A percentile compares a stretch with the other conserved stretches of the same genome.
Conservation (phyloP, 64 coral and sea anemone species). For the Stylophora pistillata region DNA sequence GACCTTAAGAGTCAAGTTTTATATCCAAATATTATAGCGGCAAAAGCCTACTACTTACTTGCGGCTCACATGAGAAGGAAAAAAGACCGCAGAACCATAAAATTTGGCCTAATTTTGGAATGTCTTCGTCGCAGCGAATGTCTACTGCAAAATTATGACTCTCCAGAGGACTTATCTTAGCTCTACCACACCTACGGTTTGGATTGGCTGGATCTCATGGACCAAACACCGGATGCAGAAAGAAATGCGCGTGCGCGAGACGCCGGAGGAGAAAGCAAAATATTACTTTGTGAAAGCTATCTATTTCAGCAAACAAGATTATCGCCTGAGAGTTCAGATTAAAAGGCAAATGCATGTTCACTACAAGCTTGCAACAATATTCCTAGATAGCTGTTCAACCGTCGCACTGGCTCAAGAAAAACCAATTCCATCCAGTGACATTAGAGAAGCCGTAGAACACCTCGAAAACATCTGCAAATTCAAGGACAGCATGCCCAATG, state of each 20-base stretch:
- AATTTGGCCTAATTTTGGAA: neutral
- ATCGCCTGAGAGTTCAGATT: neutral
- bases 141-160: neutral
- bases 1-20: neutral
- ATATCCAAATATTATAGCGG: neutral
- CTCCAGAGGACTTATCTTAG: neutral
- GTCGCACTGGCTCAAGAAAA: slow-evolving; percentile 1
- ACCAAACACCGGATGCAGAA: neutral
- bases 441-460: neutral
- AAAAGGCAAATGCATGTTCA: neutral
- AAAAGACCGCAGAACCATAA: neutral
- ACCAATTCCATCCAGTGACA: neutral
- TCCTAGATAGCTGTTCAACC: neutral
- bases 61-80: neutral
- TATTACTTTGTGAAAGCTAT: neutral
- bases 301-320: neutral
- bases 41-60: neutral
- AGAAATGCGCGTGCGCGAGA: neutral
- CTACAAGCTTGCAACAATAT: neutral
- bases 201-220: neutral
- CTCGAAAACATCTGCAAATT: neutral
- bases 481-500: neutral
- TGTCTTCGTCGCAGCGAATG: neutral
- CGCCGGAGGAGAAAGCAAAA: neutral
- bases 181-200: neutral